These are phyloP conservation scores for Pimephales promelas DNA, from an alignment of 2,113 vertebrate genomes.

Conservation along the genomic window DNA sequence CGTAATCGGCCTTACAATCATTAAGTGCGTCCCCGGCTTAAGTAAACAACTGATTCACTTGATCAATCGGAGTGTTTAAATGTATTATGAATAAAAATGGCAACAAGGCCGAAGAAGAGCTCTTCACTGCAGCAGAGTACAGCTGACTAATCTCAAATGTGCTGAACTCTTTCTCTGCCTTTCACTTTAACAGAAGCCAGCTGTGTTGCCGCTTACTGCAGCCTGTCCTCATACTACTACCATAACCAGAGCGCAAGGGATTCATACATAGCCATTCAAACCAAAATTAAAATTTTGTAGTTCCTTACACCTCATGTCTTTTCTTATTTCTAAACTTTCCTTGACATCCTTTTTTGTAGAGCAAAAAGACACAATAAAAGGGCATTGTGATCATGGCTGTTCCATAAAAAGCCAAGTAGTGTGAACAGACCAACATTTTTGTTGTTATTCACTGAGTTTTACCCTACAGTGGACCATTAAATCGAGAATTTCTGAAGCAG, in stretches of 20 bases:
- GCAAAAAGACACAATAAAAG: neutral
- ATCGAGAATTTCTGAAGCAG: neutral
- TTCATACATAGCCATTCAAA: neutral
- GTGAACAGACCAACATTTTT: neutral
- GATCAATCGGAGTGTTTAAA: neutral
- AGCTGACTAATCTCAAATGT: slow-evolving; percentile 32
- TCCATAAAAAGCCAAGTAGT: neutral
- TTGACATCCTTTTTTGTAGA: neutral
- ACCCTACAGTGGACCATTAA: neutral
- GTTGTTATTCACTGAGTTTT: neutral
- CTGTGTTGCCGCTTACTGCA: slow-evolving; percentile 26
- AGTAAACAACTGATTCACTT: neutral
- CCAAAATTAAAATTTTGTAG: neutral
- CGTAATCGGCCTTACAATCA: no score
- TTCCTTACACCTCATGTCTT: neutral
- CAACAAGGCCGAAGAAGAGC: slow-evolving; percentile 1
- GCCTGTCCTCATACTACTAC: neutral
- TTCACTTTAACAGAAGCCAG: slow-evolving; percentile 42
- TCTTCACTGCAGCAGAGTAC: slow-evolving; percentile 21
- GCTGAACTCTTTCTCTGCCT: slow-evolving; percentile 4
- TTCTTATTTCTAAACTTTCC: neutral
- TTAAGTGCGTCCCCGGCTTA: no score
- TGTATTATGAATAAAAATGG: neutral
- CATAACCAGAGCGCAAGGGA: neutral
- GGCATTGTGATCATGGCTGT: no score